These are phyloP conservation scores for Lordiphosa fenestrarum DNA, from an alignment of 2,888 invertebrate species.

Conservation along the genomic window DNA sequence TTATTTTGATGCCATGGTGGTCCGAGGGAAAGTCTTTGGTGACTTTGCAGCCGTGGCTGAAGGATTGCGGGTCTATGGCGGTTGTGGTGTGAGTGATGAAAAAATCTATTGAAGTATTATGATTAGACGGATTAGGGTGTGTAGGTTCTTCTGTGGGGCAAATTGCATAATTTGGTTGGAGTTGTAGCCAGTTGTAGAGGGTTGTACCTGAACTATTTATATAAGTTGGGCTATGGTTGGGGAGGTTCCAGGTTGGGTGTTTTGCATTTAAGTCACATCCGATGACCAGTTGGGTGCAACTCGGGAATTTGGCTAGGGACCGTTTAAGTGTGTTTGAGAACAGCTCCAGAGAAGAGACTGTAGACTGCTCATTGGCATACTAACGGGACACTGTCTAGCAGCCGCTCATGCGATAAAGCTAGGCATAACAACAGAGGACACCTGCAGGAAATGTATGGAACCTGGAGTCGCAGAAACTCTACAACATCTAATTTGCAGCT, in stretches of 20 bases:
- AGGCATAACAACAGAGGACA: too few relatives aligned
- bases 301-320: not conserved
- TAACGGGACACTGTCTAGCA: too few relatives aligned
- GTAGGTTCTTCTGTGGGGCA: not conserved
- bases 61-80: not conserved
- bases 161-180: not conserved
- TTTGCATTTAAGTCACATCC: constrained; percentile 9
- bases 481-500: too few relatives aligned
- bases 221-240: not conserved
- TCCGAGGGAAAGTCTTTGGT: constrained; percentile 13
- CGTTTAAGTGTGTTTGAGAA: not conserved
- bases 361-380: too few relatives aligned
- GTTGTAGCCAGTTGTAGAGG: constrained; percentile 4
- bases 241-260: constrained; percentile 1
- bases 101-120: constrained; percentile 1
- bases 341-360: too few relatives aligned
- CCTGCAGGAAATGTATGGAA: too few relatives aligned
- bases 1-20: constrained; percentile 6
- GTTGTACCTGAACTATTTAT: not conserved
- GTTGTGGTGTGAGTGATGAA: not conserved
- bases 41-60: not conserved
- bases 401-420: too few relatives aligned
- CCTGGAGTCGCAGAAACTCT: too few relatives aligned
- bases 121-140: not conserved
- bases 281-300: not conserved